Base-by-base conservation (phyloP, 2,888 invertebrate genomes). In the Criorhina ranunculi region DNA sequence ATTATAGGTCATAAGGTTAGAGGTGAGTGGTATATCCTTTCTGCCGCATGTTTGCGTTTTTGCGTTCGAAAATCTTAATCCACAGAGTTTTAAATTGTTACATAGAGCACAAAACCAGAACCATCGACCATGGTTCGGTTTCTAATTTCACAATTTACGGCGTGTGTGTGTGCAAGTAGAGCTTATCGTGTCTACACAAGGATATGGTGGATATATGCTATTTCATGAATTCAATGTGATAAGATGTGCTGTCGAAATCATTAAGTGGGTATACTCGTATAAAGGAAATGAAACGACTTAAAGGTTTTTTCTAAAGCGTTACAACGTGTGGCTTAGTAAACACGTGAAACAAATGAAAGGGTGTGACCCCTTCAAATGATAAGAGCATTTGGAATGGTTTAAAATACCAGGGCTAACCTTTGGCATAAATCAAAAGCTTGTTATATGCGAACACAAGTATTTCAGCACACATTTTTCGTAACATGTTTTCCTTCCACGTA, bases 1-100 rank as follows among this genome's bases (percentile, higher is more conserved):
- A 80, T 79, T 80, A 85, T 85, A 85, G 85, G 85, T 85, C 79
- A 85, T 66, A 66, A 66, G 85, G 75, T 66, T 79, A 79, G 51
- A 85, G 85, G 79, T 73, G 83, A 69, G 57, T 55, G 42, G 49
- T 19, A 66, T 76, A 76, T 76, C 76, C 75, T 67, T 60, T 69
- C 51, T 46, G 57, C 33, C 53, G 59, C 35, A 67, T 73, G 60
- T 73, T 67, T 67, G 75, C 42, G 69, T 75, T 73, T 73, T 57
- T 60, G 44, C 40, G 59, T 55, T 72, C 40, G 17, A 40, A 59
- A 76, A 42, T 64, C 51, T 51, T 59, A 76, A 81, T 76, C 76
- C 64, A 19, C 44, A 81, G 46, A 19, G 12, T 53, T 55, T 44
- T 15, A 53, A 72, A 33, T 60, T 37, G 29, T 44, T 33, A 51